These are phyloP conservation scores for Vireo altiloquus DNA, from an alignment of 2,113 vertebrate genomes.

Conservation along the genomic window DNA sequence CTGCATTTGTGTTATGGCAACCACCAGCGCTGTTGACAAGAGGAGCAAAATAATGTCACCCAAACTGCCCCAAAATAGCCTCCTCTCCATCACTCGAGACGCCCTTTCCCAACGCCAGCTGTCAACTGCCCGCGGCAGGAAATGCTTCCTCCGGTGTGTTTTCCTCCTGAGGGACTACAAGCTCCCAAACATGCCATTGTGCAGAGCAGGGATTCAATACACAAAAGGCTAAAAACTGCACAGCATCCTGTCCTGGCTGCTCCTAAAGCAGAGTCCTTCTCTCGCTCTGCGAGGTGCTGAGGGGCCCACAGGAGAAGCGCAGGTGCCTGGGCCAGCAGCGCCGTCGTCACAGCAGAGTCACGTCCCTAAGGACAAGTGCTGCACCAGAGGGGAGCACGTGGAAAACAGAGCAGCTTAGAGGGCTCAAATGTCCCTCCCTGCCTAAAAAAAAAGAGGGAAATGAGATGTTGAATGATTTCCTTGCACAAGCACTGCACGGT, in stretches of 20 bases:
- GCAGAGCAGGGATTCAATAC: slow-evolving; percentile 23
- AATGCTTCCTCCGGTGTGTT: slow-evolving; percentile 56
- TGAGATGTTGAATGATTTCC: not conserved
- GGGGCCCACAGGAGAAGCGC: not conserved
- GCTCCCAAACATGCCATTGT: slow-evolving; percentile 37
- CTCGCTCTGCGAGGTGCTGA: not conserved
- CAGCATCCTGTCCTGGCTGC: slow-evolving; percentile 53
- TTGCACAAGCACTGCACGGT: not conserved
- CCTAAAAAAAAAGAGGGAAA: not conserved
- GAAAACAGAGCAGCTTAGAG: not conserved
- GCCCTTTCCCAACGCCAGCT: slow-evolving; percentile 33
- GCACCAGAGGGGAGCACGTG: not conserved
- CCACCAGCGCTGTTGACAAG: not conserved
- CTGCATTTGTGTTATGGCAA: not conserved
- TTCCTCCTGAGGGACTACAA: slow-evolving; percentile 41
- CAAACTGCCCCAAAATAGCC: slow-evolving; percentile 40
- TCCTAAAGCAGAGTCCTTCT: not conserved
- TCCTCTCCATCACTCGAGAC: not conserved
- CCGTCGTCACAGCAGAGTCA: not conserved
- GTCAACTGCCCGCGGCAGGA: slow-evolving; percentile 42
- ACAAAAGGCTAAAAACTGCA: slow-evolving; percentile 67
- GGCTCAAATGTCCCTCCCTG: not conserved
- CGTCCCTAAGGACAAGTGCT: not conserved
- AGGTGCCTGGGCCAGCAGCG: not conserved
- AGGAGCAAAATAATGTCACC: not conserved